Base-by-base conservation (phyloP, 2,888 invertebrate genomes). In the Alviniconcha strummeri region DNA sequence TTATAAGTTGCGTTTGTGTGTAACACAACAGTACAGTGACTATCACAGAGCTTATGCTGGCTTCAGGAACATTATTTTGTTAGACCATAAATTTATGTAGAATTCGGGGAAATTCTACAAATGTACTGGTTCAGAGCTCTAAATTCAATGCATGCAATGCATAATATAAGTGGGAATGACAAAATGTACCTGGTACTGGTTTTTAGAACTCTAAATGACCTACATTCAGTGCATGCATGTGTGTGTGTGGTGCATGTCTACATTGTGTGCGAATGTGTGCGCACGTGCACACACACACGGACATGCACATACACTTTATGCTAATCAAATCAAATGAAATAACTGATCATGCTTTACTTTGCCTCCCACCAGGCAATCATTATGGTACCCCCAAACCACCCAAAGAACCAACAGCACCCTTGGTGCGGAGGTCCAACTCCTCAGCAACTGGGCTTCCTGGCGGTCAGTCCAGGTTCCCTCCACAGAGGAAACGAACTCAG, bases 351-450 rank as follows among this genome's bases (percentile, higher is more conserved):
- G 36, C 36, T 36, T 36, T 36, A 36, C 36, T 36, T 36, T 36
- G 36, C 36, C 36, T 36, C n/a, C 64, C 80, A 87, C 8, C 88
- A 95, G 95, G 95, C 72, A 95, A 95, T 91, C 95, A 95, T 91
- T 95, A 95, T 94, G 95, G 95, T 67, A 95, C 95, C 11, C 95
- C 95, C 0, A 95, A 95, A 89, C 95, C 95, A 60, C 92, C 93
- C 4, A 90, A 91, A 84, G 92, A 92, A 80, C 92, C 92, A 0
- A 88, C 89, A 36, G 89, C 89, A 15, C 88, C 90, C 11, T 87
- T 89, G 54, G 89, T 92, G 19, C 87, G 91, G 5, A 88, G 92
- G n/a, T 89, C 92, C n/a, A 91, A 90, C 81, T 92, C 92, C 8
- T 86, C 91, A 57, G 88, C 92, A 5, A 86, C 90, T 56, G 88